These are phyloP conservation scores for Acestrorhynchus altus DNA, from an alignment of 2,797 vertebrate species.

Conservation along the genomic window DNA sequence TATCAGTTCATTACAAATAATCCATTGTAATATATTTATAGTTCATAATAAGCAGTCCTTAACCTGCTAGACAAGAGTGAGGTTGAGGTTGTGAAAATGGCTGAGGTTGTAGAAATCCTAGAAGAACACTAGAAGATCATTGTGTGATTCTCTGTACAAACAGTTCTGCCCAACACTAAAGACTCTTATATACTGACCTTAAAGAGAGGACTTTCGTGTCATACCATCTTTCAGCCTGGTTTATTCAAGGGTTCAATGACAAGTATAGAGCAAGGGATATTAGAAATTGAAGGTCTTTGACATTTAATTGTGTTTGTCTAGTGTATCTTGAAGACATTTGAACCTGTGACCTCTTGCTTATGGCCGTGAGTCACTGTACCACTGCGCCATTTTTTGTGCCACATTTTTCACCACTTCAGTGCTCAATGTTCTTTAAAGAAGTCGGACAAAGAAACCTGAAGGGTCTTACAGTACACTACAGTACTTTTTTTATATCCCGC, in stretches of 20 bases:
- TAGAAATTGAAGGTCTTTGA: neutral
- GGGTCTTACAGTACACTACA: neutral
- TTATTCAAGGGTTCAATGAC: neutral
- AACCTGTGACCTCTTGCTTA: slow-evolving; percentile 12
- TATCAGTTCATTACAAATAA: neutral
- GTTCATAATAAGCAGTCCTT: neutral
- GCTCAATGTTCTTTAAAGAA: neutral
- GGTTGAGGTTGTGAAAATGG: neutral
- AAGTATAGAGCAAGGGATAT: neutral
- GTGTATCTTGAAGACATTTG: neutral
- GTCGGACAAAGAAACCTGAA: neutral
- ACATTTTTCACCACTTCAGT: too few relatives aligned
- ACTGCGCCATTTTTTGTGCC: neutral
- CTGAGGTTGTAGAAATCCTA: neutral
- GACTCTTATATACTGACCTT: neutral
- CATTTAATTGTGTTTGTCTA: neutral
- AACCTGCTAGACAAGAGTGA: neutral
- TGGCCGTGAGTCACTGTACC: neutral
- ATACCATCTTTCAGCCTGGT: neutral
- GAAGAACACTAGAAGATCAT: neutral
- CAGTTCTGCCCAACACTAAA: neutral
- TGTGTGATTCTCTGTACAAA: neutral
- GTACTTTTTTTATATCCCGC: neutral
- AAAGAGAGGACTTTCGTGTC: neutral
- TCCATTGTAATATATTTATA: neutral